phyloP scores from a whole-genome alignment of 2,797 vertebrate species.

The Cossypha heuglini region DNA sequence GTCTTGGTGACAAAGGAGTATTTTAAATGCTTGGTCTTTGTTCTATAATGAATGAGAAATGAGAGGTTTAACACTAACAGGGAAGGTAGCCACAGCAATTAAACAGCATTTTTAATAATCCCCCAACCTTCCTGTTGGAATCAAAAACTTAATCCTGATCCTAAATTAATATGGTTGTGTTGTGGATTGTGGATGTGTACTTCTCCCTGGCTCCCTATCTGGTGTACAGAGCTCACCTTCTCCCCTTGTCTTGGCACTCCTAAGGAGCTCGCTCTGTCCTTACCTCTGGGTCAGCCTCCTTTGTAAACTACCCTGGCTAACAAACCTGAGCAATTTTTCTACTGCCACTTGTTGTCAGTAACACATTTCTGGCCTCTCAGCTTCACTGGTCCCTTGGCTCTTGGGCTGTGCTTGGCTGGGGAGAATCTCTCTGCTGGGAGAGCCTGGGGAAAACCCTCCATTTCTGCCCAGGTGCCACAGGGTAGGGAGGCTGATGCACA shows the following conservation, averaged over 20 bases:
- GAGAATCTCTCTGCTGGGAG: neutral
- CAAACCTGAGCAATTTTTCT: neutral
- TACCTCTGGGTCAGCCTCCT: neutral
- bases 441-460: neutral
- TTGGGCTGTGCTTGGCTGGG: rapidly evolving
- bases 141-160: neutral
- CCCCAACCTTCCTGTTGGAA: neutral
- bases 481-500: rapidly evolving
- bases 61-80: neutral
- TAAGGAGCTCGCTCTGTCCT: neutral
- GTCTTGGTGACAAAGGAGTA: neutral
- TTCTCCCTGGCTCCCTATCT: neutral
- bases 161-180: neutral
- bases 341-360: neutral
- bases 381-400: rapidly evolving
- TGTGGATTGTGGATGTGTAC: neutral
- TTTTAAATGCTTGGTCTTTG: constrained; percentile 20
- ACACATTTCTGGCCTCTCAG: neutral
- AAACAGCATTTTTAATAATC: constrained; percentile 42
- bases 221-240: neutral
- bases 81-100: neutral
- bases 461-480: neutral
- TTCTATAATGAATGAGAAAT: constrained; percentile 31
- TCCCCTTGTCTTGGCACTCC: neutral
- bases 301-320: neutral